Evolutionary conservation across 1,140 invertebrate species (phyloP), one percentile per base, ranked within the genome.

Genomic region (Trissolcus basalis): DNA sequence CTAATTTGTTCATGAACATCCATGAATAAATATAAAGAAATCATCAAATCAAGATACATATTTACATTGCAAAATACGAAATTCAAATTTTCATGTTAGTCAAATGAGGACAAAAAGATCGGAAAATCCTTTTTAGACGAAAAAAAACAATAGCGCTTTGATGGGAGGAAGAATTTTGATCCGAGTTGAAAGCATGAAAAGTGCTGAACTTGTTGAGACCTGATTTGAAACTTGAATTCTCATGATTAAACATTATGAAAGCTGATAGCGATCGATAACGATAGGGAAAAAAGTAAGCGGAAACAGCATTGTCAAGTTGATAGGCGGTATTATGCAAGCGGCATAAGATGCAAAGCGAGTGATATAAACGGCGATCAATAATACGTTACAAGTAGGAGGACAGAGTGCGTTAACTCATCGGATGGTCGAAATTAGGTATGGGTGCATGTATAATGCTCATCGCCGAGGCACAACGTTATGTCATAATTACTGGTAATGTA

Each of bases 401-500:
- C 58, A 68, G n/a, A n/a, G 39, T 56, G 41, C 51, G 56, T 73
- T 73, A 73, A 73, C 61, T 73, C 19, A 27, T 27, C 58, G 70
- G 47, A 65, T 15, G 27, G 49, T n/a, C 50, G 63, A 74, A 74
- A 74, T 74, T 74, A 74, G 70, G 61, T 61, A 35, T 45, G 58
- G 43, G 12, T 32, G 32, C 49, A 27, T 27, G 60, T 64, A 74
- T 74, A 74, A 74, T 74, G 61, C 70, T 67, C 63, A 41, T 67
- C 35, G 70, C 53, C 56, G 47, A 65, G 65, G 70, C 70, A 48
- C 55, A 67, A 61, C 63, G 70, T 74, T 74, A 74, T 74, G 63
- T 74, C 70, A 74, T 74, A 74, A 74, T 74, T 67, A 74, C 70
- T 61, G 63, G 63, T 74, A 74, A 74, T 74, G 70, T 61, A 74